Conservation (phyloP, 2,113 vertebrate genomes). For the Festucalex cinctus region DNA sequence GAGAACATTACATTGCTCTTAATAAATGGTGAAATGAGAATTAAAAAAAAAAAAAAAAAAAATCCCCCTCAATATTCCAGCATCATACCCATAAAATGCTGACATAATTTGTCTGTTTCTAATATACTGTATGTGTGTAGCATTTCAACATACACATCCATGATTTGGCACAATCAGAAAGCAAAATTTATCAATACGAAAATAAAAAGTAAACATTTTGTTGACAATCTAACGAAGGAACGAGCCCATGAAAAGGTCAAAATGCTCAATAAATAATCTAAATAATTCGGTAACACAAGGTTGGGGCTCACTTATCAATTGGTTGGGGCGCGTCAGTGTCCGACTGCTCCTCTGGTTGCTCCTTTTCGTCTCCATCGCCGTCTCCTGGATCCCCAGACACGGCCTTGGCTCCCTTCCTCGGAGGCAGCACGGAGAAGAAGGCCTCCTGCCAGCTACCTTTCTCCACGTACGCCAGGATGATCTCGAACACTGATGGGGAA, state of each 20-base stretch:
- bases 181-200: neutral
- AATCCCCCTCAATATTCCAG: neutral
- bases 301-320: neutral
- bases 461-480: slow-evolving; percentile 88
- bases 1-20: neutral
- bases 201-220: neutral
- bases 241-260: neutral
- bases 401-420: slow-evolving; percentile 86
- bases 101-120: neutral
- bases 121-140: neutral
- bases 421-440: slow-evolving; percentile 89
- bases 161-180: neutral
- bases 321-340: slow-evolving; percentile 20
- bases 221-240: neutral
- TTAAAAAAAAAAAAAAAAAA: neutral
- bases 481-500: slow-evolving; percentile 87
- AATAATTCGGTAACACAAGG: neutral
- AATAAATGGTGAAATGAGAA: neutral
- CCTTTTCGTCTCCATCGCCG: slow-evolving; percentile 27
- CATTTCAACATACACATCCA: neutral
- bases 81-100: neutral
- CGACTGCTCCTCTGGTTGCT: slow-evolving; percentile 41
- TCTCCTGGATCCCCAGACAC: slow-evolving; percentile 26
- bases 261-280: neutral
- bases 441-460: slow-evolving; percentile 90